These are phyloP conservation scores for Dendrolimus houi DNA, from an alignment of 2,888 invertebrate genomes.

Conservation along the genomic window DNA sequence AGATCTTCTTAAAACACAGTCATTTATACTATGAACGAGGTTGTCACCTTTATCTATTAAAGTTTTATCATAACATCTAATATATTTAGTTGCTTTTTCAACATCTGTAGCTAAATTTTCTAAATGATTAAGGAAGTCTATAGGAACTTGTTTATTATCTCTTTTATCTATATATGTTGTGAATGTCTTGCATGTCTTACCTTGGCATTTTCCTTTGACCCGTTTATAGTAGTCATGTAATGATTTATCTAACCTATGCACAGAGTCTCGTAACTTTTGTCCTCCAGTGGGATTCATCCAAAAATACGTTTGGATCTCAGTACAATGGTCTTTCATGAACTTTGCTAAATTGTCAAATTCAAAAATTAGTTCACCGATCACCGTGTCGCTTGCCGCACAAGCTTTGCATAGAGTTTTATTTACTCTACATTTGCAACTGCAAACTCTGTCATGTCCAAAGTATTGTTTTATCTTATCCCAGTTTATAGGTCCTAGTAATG, in stretches of 20 bases:
- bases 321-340: constrained; percentile 54
- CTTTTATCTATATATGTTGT: constrained; percentile 41
- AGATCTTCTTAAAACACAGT: constrained; percentile 20
- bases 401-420: constrained; percentile 48
- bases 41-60: constrained; percentile 20
- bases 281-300: constrained; percentile 55
- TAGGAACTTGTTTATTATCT: constrained; percentile 10
- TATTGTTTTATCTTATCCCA: constrained; percentile 37
- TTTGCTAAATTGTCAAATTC: constrained; percentile 49
- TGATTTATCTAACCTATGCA: constrained; percentile 41
- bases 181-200: constrained; percentile 41
- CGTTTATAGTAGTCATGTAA: constrained; percentile 50
- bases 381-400: constrained; percentile 52
- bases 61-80: constrained; percentile 18
- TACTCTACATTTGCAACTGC: constrained; percentile 42
- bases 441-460: constrained; percentile 45
- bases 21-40: constrained; percentile 18
- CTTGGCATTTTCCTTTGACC: constrained; percentile 49
- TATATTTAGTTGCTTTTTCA: constrained; percentile 17
- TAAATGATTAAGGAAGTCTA: constrained; percentile 16
- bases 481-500: constrained; percentile 21
- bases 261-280: constrained; percentile 41
- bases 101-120: constrained; percentile 22
- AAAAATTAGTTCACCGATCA: constrained; percentile 49
- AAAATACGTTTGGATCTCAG: constrained; percentile 58